Conservation (phyloP, 2,888 invertebrate species). For the Seira ritae region DNA sequence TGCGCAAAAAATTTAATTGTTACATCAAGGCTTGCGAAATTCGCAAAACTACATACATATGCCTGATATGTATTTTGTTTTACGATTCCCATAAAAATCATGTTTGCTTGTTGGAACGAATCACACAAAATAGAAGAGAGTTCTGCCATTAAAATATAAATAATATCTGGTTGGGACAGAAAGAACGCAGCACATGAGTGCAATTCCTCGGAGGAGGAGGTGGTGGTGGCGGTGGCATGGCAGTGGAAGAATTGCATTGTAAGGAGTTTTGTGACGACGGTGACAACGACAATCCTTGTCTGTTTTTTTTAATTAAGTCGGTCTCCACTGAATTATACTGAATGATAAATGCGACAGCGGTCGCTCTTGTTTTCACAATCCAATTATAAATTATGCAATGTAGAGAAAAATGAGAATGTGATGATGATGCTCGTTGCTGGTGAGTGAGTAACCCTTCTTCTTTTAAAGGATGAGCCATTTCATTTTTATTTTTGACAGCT, state of each 20-base stretch:
- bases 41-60: too few species aligned
- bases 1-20: neutral
- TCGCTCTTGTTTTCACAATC: neutral
- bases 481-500: neutral
- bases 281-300: neutral
- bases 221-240: too few species aligned
- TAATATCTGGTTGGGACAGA: too few species aligned
- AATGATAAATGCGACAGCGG: neutral
- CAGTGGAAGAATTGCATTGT: too few species aligned
- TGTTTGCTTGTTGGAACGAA: neutral
- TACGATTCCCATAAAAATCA: neutral
- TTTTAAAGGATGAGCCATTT: neutral
- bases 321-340: neutral
- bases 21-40: too few species aligned
- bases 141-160: too few species aligned
- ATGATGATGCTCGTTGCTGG: too few species aligned
- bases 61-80: neutral
- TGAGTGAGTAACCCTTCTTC: neutral
- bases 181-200: too few species aligned
- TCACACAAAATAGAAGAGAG: neutral
- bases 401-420: neutral
- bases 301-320: neutral
- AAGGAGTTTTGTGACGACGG: too few species aligned
- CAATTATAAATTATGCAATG: neutral
- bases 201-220: too few species aligned